Evolutionary conservation across 2,113 vertebrate genomes (phyloP).

Genomic region (Apaloderma vittatum): DNA sequence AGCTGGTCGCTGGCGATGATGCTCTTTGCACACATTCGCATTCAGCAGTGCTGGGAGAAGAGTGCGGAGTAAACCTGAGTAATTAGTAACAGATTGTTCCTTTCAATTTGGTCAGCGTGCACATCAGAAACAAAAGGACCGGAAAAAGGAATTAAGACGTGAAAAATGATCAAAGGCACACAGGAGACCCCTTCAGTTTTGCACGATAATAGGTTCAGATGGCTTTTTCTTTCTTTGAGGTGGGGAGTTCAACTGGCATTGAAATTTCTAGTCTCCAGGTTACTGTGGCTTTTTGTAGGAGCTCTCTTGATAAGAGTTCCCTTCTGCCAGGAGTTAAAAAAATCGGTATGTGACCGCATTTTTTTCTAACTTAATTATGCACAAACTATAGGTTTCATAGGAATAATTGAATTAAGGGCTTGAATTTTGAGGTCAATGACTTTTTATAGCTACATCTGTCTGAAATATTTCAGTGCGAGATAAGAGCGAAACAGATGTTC

Average conservation of each 20-base stretch:
- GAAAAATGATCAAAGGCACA: constrained; percentile 18
- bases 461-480: constrained; percentile 49
- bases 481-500: constrained; percentile 67
- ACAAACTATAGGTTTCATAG: constrained; percentile 52
- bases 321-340: constrained; percentile 16
- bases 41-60: not conserved
- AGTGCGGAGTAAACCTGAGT: not conserved
- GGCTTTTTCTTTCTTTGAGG: constrained; percentile 4
- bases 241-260: constrained; percentile 1
- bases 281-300: not conserved
- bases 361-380: constrained; percentile 54
- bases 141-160: constrained; percentile 28
- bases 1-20: not conserved
- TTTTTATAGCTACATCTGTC: constrained; percentile 61
- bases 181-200: not conserved
- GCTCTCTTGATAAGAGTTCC: not conserved
- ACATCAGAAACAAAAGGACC: not conserved
- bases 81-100: constrained; percentile 7
- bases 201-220: not conserved
- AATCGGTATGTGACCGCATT: not conserved
- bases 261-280: constrained; percentile 18
- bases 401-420: constrained; percentile 72
- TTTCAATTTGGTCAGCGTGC: not conserved
- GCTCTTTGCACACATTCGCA: fast-evolving
- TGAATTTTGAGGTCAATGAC: constrained; percentile 66